Base-by-base conservation (phyloP, 2,888 invertebrate species). In the Acrobasis suavella region DNA sequence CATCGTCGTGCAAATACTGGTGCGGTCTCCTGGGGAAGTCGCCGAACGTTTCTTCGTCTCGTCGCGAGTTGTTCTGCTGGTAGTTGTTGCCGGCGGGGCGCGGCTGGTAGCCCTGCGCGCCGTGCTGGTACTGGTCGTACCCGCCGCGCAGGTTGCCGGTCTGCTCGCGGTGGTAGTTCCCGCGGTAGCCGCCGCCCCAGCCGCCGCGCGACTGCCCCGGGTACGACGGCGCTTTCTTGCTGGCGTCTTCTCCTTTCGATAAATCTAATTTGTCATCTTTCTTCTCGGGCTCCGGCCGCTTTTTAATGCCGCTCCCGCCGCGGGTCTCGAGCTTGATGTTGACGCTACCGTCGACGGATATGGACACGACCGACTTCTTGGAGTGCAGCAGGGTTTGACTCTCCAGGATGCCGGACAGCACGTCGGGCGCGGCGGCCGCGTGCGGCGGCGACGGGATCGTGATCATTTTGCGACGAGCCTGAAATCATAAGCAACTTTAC, bases 361-460 rank as follows among this genome's bases (percentile, higher is more conserved):
- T 74, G 0, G 93, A 93, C 9, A 95, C 89, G 3, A 94, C 82
- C 32, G 94, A 90, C 58, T 94, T 92, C 66, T 94, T 95, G 8
- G 95, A 95, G 78, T 96, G 95, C 86, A 96, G 94, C 65, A 94
- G 90, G 59, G 95, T 93, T 81, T 96, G 96, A 70, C 94, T 93
- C 67, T 94, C 94, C 73, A 97, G 86, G 70, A 97, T 96, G 72
- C 93, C 94, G 39, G 94, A 94, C 7, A 97, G 85, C 9, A 97
- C 74, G 84, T 96, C 96, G 0, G 93, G 87, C 10, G 91, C 86
- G n/a, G 93, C 78, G 1, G 85, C 66, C 22, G 90, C 86, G 69
- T 80, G 85, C 17, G 91, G 78, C 50, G 91, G 89, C 0, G 90
- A 88, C 9, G 91, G 83, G 52, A 87, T 71, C 22, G 82, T 72